A percentile compares a stretch with the other conserved stretches of the same genome.
Conservation (phyloP, 2,113 vertebrate species). For the Dromaius novaehollandiae region DNA sequence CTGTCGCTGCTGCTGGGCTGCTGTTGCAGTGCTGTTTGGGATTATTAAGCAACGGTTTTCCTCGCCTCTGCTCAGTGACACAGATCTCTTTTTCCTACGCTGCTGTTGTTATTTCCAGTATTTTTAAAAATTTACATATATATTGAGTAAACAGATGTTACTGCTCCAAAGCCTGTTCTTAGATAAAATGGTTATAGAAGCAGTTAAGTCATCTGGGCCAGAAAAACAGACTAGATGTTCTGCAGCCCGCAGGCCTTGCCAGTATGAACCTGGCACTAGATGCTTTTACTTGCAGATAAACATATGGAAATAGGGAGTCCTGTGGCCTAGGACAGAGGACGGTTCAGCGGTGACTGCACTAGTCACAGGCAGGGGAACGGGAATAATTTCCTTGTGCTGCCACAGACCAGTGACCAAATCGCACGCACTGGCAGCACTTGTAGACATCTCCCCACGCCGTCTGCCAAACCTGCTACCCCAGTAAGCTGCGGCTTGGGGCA, state of each 20-base stretch:
- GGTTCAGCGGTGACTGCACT: background rate
- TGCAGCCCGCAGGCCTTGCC: background rate
- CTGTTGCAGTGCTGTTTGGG: rapidly evolving
- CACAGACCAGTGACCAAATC: background rate
- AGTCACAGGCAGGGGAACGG: background rate
- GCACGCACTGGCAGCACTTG: background rate
- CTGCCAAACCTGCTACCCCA: background rate
- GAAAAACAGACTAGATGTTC: background rate
- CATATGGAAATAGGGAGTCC: background rate
- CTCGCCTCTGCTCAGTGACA: background rate
- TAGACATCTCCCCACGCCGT: rapidly evolving
- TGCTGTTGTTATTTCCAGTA: background rate
- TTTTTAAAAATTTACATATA: background rate
- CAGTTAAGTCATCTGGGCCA: background rate
- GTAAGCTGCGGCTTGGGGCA: background rate
- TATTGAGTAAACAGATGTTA: background rate
- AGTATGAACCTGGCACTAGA: background rate
- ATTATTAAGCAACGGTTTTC: background rate
- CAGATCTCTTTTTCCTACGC: background rate
- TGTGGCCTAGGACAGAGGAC: background rate
- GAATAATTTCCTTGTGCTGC: background rate
- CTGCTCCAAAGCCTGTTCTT: background rate
- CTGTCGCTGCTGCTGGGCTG: background rate
- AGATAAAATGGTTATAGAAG: background rate
- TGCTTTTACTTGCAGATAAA: background rate